Base-by-base conservation (phyloP, 2,113 vertebrate species). In the Gymnorhina tibicen region DNA sequence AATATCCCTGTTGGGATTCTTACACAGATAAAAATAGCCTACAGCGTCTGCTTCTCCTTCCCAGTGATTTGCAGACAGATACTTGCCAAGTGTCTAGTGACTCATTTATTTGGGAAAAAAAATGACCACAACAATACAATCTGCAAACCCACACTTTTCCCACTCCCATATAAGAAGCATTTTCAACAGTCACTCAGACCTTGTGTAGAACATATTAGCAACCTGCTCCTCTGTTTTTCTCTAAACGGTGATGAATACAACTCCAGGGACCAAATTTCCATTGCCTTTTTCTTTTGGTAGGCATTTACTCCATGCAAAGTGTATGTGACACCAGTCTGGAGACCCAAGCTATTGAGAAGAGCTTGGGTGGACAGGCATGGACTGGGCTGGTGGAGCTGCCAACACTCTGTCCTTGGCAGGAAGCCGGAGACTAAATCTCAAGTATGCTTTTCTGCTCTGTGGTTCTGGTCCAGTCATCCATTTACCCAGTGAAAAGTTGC, bases 71-170 rank as follows among this genome's bases (percentile, higher is more conserved):
- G 72, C 72, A 96, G 83, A 85, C 63, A 93, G 77, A 76, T 85
- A 85, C 86, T 94, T 97, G 95, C 95, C 96, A 97, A 97, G 80
- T 97, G 84, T 75, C 80, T 93, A 91, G 60, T 89, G 93, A 97
- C 70, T 95, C 90, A 96, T 89, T 92, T 94, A 95, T 96, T 82
- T 95, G 75, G 88, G 91, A 55, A 88, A 80, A 83, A 89, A 84
- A 13, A 0, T 3, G 11, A 91, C 89, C 83, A 95, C 80, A 96
- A 96, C 85, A 97, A 92, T 84, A 35, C n/a, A 87, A 93, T 91
- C 73, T 92, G 80, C 49, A 94, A 92, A 91, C 66, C 84, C 85
- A 96, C 37, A 6, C 81, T 96, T 89, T 76, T 62, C 60, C 59
- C 69, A 78, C 92, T 88, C 66, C 47, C 63, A 27, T 91, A 69